Conservation (phyloP, 2,797 vertebrate species). For the Masticophis lateralis region DNA sequence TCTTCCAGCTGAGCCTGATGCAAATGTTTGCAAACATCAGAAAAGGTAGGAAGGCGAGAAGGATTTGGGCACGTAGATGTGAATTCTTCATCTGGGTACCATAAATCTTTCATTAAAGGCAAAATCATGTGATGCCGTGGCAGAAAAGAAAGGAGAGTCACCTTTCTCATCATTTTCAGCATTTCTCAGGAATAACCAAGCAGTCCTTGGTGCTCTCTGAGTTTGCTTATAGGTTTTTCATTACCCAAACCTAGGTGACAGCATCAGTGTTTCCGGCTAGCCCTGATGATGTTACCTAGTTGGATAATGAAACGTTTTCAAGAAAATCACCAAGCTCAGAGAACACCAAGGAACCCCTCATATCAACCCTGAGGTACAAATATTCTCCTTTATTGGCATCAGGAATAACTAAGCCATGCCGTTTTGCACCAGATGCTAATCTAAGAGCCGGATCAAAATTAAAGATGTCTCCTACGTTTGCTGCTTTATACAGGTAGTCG, state of each 20-base stretch:
- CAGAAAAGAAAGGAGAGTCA: neutral
- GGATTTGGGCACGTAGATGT: neutral
- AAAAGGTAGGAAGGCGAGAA: neutral
- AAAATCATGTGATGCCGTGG: neutral
- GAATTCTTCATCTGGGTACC: neutral
- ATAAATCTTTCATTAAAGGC: neutral
- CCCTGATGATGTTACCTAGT: too few species aligned
- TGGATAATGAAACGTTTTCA: too few species aligned
- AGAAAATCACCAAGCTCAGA: too few species aligned
- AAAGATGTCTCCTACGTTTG: constrained; percentile 53
- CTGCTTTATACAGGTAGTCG: constrained; percentile 41
- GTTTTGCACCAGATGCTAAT: constrained; percentile 27
- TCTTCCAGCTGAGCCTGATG: neutral
- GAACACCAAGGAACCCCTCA: too few species aligned
- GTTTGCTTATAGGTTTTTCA: too few species aligned
- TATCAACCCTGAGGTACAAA: too few species aligned
- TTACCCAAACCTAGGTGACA: too few species aligned
- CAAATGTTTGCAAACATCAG: neutral
- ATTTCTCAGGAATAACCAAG: constrained; percentile 42
- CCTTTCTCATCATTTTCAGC: neutral
- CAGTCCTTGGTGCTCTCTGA: too few species aligned
- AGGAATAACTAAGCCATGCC: constrained; percentile 46
- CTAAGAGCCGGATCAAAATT: constrained; percentile 51
- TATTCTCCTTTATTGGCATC: neutral
- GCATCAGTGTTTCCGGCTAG: too few species aligned